Evolutionary conservation across 1,140 invertebrate species (phyloP), one percentile per base, ranked within the genome.

Genomic region (Phthorimaea operculella): DNA sequence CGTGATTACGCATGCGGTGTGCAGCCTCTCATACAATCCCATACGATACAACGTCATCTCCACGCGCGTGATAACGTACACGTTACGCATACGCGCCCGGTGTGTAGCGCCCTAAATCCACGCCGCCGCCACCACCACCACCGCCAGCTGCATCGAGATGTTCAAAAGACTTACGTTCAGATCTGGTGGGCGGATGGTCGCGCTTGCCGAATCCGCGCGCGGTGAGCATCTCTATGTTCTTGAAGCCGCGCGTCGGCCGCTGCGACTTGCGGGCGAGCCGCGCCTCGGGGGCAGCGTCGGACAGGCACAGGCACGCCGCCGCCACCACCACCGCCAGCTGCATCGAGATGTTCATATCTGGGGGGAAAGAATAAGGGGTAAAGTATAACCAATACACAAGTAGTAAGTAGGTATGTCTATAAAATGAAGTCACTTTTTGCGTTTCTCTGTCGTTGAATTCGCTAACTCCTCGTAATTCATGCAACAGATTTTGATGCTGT

Each of bases 181-280:
- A 63, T 45, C 79, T 67, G 6, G 76, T 70, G 49, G 67, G 57
- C 5, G 70, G 64, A 33, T 63, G 52, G 59, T 72, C 68, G 1
- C 81, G 72, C 65, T 89, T 89, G 1, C 88, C 88, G 62, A 89
- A 89, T 8, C 87, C 87, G 50, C 88, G 72, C 3, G 87, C 88
- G 1, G 87, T 88, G 76, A 88, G 87, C 78, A 88, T 87, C 57
- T 87, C 86, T 33, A 86, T 79, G 71, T 87, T 88, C 70, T 88
- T 88, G 76, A 89, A 89, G 16, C 88, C 88, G 45, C 88, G 74
- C 12, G 86, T 88, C 3, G 87, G 76, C 8, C 88, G 78, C 15
- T 87, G 85, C 58, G 88, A 83, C 58, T 86, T 87, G 51, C 86
- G 68, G 10, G 67, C 57, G 54, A 83, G 45, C 8, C 76, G 63